These are phyloP conservation scores for Neomonachus schauinslandi DNA, from an alignment of 2,113 vertebrate species.

Conservation along the genomic window DNA sequence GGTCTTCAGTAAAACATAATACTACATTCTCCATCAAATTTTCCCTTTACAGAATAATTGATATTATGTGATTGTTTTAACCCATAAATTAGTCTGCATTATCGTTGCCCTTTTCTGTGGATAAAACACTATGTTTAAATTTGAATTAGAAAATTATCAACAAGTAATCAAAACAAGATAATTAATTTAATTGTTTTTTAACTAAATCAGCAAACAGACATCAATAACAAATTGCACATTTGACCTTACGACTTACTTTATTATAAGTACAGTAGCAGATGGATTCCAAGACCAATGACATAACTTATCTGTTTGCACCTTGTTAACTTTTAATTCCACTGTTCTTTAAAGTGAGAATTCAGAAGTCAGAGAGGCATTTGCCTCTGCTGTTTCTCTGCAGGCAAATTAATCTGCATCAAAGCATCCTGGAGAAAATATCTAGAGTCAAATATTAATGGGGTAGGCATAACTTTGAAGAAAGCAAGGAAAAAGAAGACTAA, in stretches of 20 bases:
- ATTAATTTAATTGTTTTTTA: constrained; percentile 63
- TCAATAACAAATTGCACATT: constrained; percentile 56
- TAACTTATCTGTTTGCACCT: constrained; percentile 51
- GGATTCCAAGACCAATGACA: constrained; percentile 13
- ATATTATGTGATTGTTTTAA: not conserved
- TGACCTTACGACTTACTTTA: constrained; percentile 38
- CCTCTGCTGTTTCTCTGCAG: constrained; percentile 48
- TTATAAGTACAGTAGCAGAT: not conserved
- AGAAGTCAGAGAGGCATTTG: constrained; percentile 55
- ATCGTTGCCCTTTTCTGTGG: not conserved
- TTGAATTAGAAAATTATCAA: constrained; percentile 56
- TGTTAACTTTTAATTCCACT: constrained; percentile 66
- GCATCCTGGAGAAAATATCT: not conserved
- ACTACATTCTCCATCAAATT: not conserved
- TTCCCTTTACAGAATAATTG: not conserved
- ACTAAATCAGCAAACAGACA: not conserved
- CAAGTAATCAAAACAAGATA: constrained; percentile 19
- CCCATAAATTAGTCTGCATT: not conserved
- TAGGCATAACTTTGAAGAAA: not conserved
- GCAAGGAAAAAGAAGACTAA: not conserved
- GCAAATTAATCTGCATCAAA: constrained; percentile 43
- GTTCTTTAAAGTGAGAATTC: constrained; percentile 62
- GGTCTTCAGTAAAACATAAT: not conserved
- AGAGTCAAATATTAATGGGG: constrained; percentile 15
- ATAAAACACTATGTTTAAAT: not conserved